Evolutionary conservation across 2,797 vertebrate genomes (phyloP).

Genomic region (Acrocephalus scirpaceus): DNA sequence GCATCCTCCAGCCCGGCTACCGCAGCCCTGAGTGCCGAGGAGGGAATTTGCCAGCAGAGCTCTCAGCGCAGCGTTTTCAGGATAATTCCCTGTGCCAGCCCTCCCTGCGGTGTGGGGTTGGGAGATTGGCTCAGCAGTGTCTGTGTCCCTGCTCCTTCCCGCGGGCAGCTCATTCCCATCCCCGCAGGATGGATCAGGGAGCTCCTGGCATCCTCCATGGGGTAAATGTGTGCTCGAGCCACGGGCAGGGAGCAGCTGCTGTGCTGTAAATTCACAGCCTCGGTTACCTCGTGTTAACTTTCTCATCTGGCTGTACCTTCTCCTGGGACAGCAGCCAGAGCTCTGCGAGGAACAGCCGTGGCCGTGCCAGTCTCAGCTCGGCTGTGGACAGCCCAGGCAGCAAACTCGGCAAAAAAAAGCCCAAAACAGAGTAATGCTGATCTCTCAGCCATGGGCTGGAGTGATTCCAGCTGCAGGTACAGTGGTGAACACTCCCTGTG

Average conservation of each 20-base stretch:
- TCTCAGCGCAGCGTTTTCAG: fast-evolving
- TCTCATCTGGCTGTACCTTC: neutral
- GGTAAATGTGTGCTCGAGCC: neutral
- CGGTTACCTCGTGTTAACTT: neutral
- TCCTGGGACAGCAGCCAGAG: neutral
- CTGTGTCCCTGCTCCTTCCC: neutral
- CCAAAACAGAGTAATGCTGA: neutral
- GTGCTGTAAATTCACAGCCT: neutral
- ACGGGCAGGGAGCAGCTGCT: neutral
- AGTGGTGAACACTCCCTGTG: neutral
- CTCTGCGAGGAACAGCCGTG: fast-evolving
- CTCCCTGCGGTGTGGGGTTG: fast-evolving
- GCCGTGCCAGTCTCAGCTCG: neutral
- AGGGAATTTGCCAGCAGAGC: neutral
- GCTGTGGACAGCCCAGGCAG: neutral
- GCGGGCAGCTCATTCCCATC: neutral
- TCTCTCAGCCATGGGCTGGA: neutral
- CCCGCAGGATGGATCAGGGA: neutral
- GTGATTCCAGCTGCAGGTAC: neutral
- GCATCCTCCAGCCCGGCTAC: neutral
- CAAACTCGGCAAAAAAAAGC: neutral
- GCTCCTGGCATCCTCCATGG: neutral
- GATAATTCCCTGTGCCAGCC: neutral
- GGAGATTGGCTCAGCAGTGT: fast-evolving
- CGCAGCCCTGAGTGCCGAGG: neutral